Base-by-base conservation (phyloP, 2,888 invertebrate species). In the Calliscelio sp. region DNA sequence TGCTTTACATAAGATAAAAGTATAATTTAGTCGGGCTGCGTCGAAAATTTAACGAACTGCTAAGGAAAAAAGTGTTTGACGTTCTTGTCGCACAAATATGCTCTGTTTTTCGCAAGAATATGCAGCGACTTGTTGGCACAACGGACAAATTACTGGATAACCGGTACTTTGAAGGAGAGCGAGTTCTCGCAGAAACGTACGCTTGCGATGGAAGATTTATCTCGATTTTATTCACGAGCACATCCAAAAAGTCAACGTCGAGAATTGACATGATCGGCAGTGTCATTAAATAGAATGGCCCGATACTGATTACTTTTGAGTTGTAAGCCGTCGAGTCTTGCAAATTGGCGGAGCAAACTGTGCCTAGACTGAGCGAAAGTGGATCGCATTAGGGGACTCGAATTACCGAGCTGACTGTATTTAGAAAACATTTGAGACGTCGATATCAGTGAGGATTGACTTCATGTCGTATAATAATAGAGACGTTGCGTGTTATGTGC, bases 101-200 rank as follows among this genome's bases (percentile, higher is more conserved):
- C 53, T 63, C 70, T 53, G 63, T 49, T 51, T 78, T 78, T 78
- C 55, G 68, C 68, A 32, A 28, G 46, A 61, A 59, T 18, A 68
- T 59, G 38, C 51, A 68, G 57, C 59, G 49, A 78, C 61, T 41
- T 70, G 78, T 78, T 70, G 68, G 63, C 63, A 66, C 73, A 66
- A 51, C 59, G 49, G 46, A 63, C 74, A 68, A 81, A 81, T 81
- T 75, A 61, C 49, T 61, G 81, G 68, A 44, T 59, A 81, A 81
- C 74, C 81, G 66, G 81, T 75, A 81, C 74, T 75, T 53, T 61
- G 63, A 63, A 63, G 63, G 63, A 63, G 44, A 63, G 44, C 63
- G 5, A 44, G 44, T 63, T 18, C 1, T 7, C 44, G n/a, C n/a
- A n/a, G n/a, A n/a, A n/a, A n/a, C n/a, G 71, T 28, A 53, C 57